Evolutionary conservation across 92 coral and sea anemone genomes (phyloP).

Genomic region (Epizoanthus stellaris): DNA sequence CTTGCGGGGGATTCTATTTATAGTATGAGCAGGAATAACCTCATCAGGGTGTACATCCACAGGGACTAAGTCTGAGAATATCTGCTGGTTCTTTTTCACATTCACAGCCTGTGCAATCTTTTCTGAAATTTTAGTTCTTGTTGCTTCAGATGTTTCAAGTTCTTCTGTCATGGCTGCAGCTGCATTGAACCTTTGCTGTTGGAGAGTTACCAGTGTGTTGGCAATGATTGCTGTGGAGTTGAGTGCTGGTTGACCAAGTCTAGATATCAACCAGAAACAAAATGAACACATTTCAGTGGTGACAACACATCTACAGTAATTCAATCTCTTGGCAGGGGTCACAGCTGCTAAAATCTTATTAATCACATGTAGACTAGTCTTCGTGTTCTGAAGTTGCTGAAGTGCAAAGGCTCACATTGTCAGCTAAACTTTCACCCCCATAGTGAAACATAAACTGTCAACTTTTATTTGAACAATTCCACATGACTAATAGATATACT

Average conservation of each 20-base stretch:
- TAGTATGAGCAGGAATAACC: slow-evolving; percentile 60
- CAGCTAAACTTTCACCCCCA: too few relatives aligned
- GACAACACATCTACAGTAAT: not conserved
- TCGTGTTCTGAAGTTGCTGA: too few relatives aligned
- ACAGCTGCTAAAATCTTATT: too few relatives aligned
- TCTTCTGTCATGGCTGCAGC: slow-evolving; percentile 82
- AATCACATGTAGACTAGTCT: too few relatives aligned
- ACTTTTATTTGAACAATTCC: too few relatives aligned
- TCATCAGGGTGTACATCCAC: slow-evolving; percentile 81
- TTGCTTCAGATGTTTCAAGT: slow-evolving; percentile 83
- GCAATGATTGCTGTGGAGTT: slow-evolving; percentile 82
- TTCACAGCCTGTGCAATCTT: slow-evolving; percentile 88
- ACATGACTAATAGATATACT: too few relatives aligned
- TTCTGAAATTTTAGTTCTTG: slow-evolving; percentile 79
- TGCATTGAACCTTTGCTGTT: slow-evolving; percentile 76
- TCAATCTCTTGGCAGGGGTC: too few relatives aligned
- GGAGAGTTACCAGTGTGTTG: slow-evolving; percentile 71
- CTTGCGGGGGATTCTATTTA: slow-evolving; percentile 29
- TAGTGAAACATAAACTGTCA: too few relatives aligned
- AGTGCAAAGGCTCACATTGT: too few relatives aligned
- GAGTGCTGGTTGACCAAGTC: slow-evolving; percentile 80
- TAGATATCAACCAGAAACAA: slow-evolving; percentile 12
- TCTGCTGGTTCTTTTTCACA: slow-evolving; percentile 73
- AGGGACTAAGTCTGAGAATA: slow-evolving; percentile 83
- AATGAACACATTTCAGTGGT: not conserved